phyloP scores from a whole-genome alignment of 2,888 invertebrate genomes.

The Dione vanillae region DNA sequence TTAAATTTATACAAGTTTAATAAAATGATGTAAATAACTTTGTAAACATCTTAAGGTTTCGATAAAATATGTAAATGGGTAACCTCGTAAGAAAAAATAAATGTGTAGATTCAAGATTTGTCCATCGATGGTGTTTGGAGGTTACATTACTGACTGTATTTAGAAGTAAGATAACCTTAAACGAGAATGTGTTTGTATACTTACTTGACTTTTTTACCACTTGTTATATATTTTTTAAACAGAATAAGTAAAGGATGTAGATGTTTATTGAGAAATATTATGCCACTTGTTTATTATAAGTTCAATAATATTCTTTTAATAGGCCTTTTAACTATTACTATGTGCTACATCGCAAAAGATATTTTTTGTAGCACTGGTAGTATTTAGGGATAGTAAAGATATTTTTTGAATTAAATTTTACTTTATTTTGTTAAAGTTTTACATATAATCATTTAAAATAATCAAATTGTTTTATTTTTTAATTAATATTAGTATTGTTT shows the following conservation, averaged over 20 bases:
- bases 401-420: too few species aligned
- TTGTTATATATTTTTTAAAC: background rate
- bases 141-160: background rate
- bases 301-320: too few species aligned
- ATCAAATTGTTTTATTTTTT: too few species aligned
- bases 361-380: too few species aligned
- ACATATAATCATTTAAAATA: too few species aligned
- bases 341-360: too few species aligned
- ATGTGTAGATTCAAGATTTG: background rate
- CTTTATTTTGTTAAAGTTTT: too few species aligned
- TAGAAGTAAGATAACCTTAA: constrained; percentile 10
- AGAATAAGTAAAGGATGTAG: background rate
- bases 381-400: too few species aligned
- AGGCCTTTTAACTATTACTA: too few species aligned
- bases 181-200: background rate
- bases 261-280: too few species aligned
- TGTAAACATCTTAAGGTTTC: constrained; percentile 4
- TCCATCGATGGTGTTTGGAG: constrained; percentile 20
- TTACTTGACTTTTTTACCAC: background rate
- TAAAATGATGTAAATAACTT: constrained; percentile 8
- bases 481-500: too few species aligned
- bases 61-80: constrained; percentile 22
- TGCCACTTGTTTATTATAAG: too few species aligned
- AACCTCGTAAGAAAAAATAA: constrained; percentile 13
- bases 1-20: constrained; percentile 3